Conservation (phyloP, 1,140 invertebrate species). For the Orius laevigatus region DNA sequence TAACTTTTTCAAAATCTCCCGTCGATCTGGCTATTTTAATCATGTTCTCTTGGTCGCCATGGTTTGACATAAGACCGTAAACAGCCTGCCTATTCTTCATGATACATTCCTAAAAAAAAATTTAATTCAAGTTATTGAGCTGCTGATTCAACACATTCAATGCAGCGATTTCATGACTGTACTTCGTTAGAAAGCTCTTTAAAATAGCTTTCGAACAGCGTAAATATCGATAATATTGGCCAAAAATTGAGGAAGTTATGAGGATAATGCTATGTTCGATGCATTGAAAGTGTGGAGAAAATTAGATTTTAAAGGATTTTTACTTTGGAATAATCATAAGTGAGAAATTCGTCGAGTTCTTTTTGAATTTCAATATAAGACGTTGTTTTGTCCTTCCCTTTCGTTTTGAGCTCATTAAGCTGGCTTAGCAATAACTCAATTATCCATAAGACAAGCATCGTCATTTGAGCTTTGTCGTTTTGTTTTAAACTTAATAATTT, state of each 20-base stretch:
- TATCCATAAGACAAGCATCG: conserved; percentile 85
- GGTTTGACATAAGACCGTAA: conserved; percentile 78
- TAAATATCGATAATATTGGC: too few relatives aligned
- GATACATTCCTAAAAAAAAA: conserved; percentile 40
- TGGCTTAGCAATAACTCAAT: conserved; percentile 82
- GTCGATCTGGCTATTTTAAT: conserved; percentile 72
- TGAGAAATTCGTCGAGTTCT: conserved; percentile 60
- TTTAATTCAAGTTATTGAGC: neutral
- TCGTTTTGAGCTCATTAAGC: conserved; percentile 50
- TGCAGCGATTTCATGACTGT: neutral
- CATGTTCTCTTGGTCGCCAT: conserved; percentile 80
- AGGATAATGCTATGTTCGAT: too few relatives aligned
- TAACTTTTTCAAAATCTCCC: conserved; percentile 79
- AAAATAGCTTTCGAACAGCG: too few relatives aligned
- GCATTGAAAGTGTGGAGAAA: neutral
- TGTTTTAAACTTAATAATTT: conserved; percentile 35
- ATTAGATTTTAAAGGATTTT: conserved; percentile 21
- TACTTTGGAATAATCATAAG: conserved; percentile 37
- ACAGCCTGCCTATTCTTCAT: conserved; percentile 62
- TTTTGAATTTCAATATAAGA: conserved; percentile 53
- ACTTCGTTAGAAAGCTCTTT: too few relatives aligned
- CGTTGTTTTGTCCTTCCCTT: conserved; percentile 34
- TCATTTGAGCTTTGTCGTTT: conserved; percentile 65
- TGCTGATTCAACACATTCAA: too few relatives aligned
- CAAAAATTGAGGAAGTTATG: too few relatives aligned